These are phyloP conservation scores for Lacerta viridis DNA, from an alignment of 2,797 vertebrate genomes.

Conservation along the genomic window DNA sequence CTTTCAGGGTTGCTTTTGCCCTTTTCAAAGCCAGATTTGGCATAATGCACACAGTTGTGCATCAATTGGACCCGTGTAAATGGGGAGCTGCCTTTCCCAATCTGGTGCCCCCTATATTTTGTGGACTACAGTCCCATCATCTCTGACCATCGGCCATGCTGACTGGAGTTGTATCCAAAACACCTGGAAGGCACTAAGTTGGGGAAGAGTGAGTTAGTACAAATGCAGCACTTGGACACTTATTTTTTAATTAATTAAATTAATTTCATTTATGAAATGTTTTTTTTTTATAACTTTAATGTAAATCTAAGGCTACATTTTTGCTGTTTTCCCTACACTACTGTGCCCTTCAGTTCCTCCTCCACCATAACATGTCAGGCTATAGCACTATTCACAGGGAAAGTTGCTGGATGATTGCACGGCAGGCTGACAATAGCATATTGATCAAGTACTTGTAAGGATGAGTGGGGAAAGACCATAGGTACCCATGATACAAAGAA, in stretches of 20 bases:
- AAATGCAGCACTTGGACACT: neutral
- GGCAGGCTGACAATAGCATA: neutral
- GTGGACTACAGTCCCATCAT: no score
- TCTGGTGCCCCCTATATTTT: no score
- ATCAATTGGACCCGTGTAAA: no score
- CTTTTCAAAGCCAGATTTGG: no score
- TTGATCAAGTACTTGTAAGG: neutral
- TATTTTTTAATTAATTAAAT: no score
- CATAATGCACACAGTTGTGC: no score
- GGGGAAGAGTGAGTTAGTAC: no score
- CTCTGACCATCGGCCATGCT: no score
- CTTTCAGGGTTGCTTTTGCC: no score
- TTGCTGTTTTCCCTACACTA: neutral
- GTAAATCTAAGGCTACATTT: neutral
- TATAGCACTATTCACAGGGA: neutral
- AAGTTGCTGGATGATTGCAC: neutral
- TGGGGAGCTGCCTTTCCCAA: no score
- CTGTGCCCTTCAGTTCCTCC: neutral
- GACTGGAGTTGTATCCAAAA: no score
- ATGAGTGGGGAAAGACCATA: neutral
- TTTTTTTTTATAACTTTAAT: neutral
- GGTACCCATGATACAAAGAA: neutral
- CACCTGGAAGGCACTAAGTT: no score
- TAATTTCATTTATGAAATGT: neutral
- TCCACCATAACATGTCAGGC: neutral